Percentiles rank a stretch among this genome's conserved stretches.
phyloP scores from a whole-genome alignment of 2,797 vertebrate species.

The Channallabes apus region DNA sequence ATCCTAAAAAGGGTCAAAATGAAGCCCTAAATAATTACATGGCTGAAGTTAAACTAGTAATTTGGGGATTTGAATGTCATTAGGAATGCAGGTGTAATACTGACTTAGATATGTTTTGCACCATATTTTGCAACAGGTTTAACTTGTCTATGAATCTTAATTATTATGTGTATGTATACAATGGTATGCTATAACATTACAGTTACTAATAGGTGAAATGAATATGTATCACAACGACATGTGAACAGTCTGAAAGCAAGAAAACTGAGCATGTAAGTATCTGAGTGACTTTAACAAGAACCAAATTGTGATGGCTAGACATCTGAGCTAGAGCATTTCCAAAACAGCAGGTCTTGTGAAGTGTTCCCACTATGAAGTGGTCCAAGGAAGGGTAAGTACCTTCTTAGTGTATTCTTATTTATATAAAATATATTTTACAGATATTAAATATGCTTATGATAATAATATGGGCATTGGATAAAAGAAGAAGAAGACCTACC shows the following conservation, averaged over 20 bases:
- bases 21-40: not conserved
- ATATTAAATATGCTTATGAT: not conserved
- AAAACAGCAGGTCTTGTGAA: no score
- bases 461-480: not conserved
- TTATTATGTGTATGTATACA: not conserved
- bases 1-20: conserved; percentile 17
- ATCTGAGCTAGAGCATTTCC: no score
- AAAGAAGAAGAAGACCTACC: not conserved
- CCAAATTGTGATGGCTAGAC: no score
- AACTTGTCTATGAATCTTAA: not conserved
- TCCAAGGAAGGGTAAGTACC: not conserved
- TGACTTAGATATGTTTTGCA: not conserved
- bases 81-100: not conserved
- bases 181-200: no score
- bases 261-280: no score
- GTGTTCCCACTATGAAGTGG: no score
- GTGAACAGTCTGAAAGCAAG: no score
- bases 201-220: no score
- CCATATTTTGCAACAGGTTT: not conserved
- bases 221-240: no score
- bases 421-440: not conserved
- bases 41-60: not conserved
- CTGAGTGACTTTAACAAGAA: no score
- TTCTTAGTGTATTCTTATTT: not conserved
- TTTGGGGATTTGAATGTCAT: not conserved